Evolutionary conservation across 2,888 invertebrate genomes (phyloP).

Genomic region (Mythimna albipuncta): DNA sequence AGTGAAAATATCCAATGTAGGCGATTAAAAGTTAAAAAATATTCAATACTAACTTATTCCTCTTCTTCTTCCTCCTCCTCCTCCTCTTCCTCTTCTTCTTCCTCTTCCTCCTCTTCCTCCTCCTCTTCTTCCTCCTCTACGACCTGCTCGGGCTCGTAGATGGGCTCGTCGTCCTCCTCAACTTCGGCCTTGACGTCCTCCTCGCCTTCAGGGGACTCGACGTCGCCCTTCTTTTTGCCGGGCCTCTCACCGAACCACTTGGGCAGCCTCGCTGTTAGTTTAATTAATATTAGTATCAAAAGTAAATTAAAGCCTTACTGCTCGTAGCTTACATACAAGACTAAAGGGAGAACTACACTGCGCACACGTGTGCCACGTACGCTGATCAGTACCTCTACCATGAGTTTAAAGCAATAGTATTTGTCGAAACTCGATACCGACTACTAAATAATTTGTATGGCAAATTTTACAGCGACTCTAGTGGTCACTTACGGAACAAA

Average conservation of each 20-base stretch:
- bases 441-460: no score
- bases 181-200: slow-evolving; percentile 95
- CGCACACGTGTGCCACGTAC: no score
- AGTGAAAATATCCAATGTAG: no score
- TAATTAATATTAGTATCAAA: slow-evolving; percentile 17
- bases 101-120: slow-evolving; percentile 93
- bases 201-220: slow-evolving; percentile 97
- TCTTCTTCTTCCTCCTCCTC: slow-evolving; percentile 86
- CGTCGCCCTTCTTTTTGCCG: slow-evolving; percentile 97
- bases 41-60: slow-evolving; percentile 87
- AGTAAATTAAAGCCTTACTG: no score
- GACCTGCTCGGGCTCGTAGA: slow-evolving; percentile 92
- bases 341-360: no score
- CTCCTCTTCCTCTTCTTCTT: slow-evolving; percentile 94
- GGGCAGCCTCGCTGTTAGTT: slow-evolving; percentile 95
- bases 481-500: no score
- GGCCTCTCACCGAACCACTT: slow-evolving; percentile 99
- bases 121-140: slow-evolving; percentile 93
- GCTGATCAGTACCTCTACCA: no score
- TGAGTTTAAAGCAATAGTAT: no score
- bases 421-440: no score
- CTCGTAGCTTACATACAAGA: no score
- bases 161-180: slow-evolving; percentile 93
- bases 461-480: no score
- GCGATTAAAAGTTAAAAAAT: no score